Evolutionary conservation across 2,113 vertebrate species (phyloP).

Genomic region (rat (Rattus norvegicus)): DNA sequence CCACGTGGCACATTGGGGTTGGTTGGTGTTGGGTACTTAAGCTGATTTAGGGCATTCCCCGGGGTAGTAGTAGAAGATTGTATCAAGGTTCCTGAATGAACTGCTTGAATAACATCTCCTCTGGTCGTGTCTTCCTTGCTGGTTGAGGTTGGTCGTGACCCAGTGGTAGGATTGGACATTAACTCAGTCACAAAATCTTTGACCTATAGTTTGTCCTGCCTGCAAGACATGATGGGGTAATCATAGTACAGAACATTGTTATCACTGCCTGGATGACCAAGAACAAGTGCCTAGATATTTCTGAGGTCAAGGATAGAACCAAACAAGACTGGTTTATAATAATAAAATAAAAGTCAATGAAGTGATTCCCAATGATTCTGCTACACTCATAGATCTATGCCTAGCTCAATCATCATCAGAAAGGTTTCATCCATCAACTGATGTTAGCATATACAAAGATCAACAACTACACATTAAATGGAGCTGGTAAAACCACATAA

Average conservation of each 20-base stretch:
- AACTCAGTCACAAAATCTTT: not conserved
- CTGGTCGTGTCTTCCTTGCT: no score
- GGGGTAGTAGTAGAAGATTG: no score
- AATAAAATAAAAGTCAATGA: not conserved
- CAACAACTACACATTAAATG: no score
- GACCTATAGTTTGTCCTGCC: not conserved
- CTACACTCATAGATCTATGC: not conserved
- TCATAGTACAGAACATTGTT: not conserved
- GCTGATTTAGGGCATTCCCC: no score
- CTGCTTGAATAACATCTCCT: no score
- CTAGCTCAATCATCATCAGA: not conserved
- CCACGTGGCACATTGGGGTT: no score
- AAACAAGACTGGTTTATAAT: not conserved
- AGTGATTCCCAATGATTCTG: not conserved
- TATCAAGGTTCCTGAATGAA: no score
- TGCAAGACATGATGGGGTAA: not conserved
- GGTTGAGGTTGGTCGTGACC: no score
- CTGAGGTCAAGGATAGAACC: not conserved
- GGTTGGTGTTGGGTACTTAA: no score
- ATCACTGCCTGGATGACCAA: not conserved
- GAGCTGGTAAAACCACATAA: not conserved
- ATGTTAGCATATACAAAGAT: not conserved
- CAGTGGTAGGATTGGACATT: not conserved
- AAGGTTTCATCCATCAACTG: not conserved
- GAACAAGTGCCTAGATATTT: not conserved